Evolutionary conservation across 1,140 invertebrate species (phyloP), one percentile per base, ranked within the genome.

Genomic region (Acromyrmex heyeri): DNA sequence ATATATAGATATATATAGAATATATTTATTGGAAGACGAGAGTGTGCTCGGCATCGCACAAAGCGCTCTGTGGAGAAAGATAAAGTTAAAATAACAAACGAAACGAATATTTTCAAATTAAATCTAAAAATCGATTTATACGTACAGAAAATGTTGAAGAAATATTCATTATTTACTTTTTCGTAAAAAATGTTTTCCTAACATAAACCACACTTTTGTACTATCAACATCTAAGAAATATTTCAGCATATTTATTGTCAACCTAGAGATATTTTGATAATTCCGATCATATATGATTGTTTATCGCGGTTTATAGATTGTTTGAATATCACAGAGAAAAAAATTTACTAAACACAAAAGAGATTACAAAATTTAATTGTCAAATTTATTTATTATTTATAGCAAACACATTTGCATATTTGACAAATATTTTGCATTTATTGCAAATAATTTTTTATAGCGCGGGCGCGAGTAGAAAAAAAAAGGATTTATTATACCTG

Each of bases 11-110:
- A 44, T 44, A 70, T 21, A 59, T 3, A 44, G 18, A 8, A 44
- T 48, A 59, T 61, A 61, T 82, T 73, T 82, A 83, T 83, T 61
- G 69, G 44, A 83, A 83, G 69, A 50, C 38, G 69, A 73, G 69
- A 73, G 18, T 48, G 30, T 21, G 18, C 10, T 57, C 16, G 18
- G 53, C 12, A 38, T 8, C 18, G n/a, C 24, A 50, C 79, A 83
- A 82, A 83, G 34, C 53, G 30, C 30, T 44, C 12, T 18, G 14
- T 18, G 4, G 34, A 18, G 38, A 34, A 82, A 34, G 18, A 24
- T 16, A 48, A 83, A 50, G 38, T 48, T 21, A 57, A 70, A 83
- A 83, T 44, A 78, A 48, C 24, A 38, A 12, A 75, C 18, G 55
- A 12, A 75, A 73, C 14, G 59, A 61, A 73, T 62, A 50, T 83